phyloP scores from a whole-genome alignment of 2,888 invertebrate species.

The Acanthoscelides obtectus region DNA sequence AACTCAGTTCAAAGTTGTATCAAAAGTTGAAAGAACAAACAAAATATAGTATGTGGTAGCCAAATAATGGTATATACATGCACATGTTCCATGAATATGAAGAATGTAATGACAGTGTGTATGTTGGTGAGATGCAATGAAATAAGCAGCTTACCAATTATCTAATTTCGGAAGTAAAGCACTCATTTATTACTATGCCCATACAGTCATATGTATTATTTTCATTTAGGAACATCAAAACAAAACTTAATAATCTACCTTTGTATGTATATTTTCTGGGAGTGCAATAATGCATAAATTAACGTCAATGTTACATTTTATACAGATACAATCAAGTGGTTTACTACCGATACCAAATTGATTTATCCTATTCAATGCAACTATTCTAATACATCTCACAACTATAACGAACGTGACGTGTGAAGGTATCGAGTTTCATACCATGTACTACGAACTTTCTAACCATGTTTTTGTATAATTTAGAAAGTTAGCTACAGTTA shows the following conservation, averaged over 20 bases:
- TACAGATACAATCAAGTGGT: not conserved
- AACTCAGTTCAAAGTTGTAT: not conserved
- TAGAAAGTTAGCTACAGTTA: not conserved
- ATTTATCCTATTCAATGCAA: not conserved
- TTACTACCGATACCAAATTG: not conserved
- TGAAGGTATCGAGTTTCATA: not conserved
- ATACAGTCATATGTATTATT: no score
- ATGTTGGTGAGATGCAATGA: not conserved
- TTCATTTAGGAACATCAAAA: no score
- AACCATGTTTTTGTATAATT: not conserved
- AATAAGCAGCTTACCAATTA: not conserved
- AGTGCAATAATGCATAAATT: no score
- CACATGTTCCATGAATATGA: not conserved
- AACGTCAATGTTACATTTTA: no score
- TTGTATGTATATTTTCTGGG: no score
- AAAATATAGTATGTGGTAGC: not conserved
- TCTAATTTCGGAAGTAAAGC: not conserved
- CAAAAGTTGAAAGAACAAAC: not conserved
- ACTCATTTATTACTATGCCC: not conserved
- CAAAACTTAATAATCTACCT: no score
- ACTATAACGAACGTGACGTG: not conserved
- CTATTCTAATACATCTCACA: not conserved
- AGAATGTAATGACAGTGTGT: not conserved
- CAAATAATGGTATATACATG: not conserved
- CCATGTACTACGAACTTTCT: not conserved